Conservation (phyloP, 1,140 invertebrate species). For the Arctopsyche grandis region DNA sequence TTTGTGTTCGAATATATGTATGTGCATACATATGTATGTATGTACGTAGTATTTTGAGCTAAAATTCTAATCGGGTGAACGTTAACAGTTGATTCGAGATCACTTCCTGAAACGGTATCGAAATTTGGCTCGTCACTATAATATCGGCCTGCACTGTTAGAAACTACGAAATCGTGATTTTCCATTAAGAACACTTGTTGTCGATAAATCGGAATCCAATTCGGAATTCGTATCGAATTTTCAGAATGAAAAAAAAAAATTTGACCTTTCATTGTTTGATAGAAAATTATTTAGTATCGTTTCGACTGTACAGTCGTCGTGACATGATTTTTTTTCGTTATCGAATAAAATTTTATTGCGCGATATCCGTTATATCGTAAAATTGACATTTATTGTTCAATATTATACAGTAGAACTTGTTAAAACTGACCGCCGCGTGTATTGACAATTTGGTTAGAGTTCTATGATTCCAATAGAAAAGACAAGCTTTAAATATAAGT, state of each 20-base stretch:
- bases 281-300: not conserved
- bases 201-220: slow-evolving; percentile 12
- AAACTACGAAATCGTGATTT: not conserved
- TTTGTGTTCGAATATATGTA: not conserved
- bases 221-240: slow-evolving; percentile 19
- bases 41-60: not conserved
- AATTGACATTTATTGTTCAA: not conserved
- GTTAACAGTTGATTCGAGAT: too few species aligned
- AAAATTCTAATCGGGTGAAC: too few species aligned
- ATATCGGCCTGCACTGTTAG: not conserved
- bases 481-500: too few species aligned
- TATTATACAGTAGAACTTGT: too few species aligned
- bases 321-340: slow-evolving; percentile 7
- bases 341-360: slow-evolving; percentile 21
- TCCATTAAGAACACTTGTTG: slow-evolving; percentile 3
- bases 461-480: too few species aligned
- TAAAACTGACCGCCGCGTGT: too few species aligned
- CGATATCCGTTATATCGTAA: slow-evolving; percentile 12
- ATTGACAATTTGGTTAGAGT: too few species aligned
- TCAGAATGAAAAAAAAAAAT: not conserved
- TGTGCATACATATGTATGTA: not conserved
- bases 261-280: slow-evolving; percentile 22
- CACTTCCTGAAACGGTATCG: not conserved
- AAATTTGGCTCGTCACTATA: not conserved
- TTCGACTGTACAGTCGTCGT: not conserved